These are phyloP conservation scores for Gorsachius magnificus DNA, from an alignment of 2,797 vertebrate genomes.

Conservation along the genomic window DNA sequence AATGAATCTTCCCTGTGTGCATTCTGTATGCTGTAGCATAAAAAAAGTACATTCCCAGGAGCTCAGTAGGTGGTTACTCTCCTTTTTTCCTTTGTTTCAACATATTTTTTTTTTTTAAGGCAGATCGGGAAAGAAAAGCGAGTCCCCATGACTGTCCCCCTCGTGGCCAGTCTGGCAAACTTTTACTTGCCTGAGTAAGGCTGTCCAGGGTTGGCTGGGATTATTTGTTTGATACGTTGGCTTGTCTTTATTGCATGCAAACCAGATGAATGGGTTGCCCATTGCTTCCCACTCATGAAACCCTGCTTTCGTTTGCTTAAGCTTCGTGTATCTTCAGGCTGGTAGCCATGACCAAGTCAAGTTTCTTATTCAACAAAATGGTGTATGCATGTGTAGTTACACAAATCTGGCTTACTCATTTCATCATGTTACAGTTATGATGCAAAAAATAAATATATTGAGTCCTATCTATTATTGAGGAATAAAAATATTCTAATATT, in stretches of 20 bases:
- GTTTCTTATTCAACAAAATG: neutral
- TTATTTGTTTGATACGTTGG: neutral
- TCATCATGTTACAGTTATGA: neutral
- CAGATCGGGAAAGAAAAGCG: fast-evolving
- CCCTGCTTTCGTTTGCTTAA: neutral
- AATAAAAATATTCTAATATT: neutral
- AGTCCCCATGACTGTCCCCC: neutral
- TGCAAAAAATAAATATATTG: neutral
- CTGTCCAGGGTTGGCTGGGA: neutral
- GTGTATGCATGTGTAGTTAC: neutral
- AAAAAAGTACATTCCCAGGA: neutral
- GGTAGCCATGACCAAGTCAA: neutral
- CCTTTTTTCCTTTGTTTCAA: neutral
- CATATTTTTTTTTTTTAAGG: neutral
- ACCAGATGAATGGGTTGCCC: neutral
- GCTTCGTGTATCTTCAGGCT: neutral
- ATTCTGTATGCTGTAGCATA: neutral
- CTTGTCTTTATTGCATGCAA: neutral
- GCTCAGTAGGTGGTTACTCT: conserved; percentile 18
- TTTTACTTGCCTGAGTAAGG: neutral
- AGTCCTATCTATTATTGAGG: neutral
- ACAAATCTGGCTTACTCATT: neutral
- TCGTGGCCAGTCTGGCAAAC: neutral
- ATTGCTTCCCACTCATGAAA: neutral
- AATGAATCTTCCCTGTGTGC: neutral